Conservation (phyloP, 2,888 invertebrate genomes). For the Oegoconia quadripuncta region DNA sequence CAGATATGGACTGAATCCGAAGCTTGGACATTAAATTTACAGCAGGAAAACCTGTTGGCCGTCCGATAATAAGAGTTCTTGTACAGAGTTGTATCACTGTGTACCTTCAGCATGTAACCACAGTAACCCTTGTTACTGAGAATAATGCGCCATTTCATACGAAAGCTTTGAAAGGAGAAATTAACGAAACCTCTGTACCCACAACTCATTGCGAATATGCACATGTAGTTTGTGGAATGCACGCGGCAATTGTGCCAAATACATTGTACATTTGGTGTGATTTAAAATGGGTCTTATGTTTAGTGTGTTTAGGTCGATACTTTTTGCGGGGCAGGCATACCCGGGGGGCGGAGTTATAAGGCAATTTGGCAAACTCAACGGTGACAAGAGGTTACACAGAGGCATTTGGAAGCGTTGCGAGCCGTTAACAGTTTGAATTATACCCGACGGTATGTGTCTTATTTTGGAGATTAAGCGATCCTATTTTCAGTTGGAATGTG, state of each 20-base stretch:
- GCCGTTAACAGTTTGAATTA: slow-evolving; percentile 37
- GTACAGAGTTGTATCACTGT: too few relatives aligned
- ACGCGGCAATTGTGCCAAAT: not conserved
- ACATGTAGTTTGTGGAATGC: slow-evolving; percentile 10
- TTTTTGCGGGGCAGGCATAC: not conserved
- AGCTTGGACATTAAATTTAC: too few relatives aligned
- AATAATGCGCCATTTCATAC: too few relatives aligned
- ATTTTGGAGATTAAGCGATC: slow-evolving; percentile 42
- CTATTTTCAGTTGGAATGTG: slow-evolving; percentile 32
- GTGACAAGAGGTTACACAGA: slow-evolving; percentile 38
- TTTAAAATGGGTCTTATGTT: slow-evolving; percentile 2
- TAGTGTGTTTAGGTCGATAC: not conserved
- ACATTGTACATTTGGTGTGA: not conserved
- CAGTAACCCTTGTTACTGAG: too few relatives aligned
- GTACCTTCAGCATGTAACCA: too few relatives aligned
- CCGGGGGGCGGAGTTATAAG: slow-evolving; percentile 23
- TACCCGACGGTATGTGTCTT: slow-evolving; percentile 37
- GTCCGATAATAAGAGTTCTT: too few relatives aligned
- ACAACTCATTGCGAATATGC: slow-evolving; percentile 10
- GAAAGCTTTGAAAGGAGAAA: slow-evolving; percentile 6
- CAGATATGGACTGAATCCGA: too few relatives aligned
- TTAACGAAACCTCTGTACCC: slow-evolving; percentile 10
- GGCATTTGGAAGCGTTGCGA: slow-evolving; percentile 30
- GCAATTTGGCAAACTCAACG: slow-evolving; percentile 47
- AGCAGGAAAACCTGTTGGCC: too few relatives aligned